A percentile compares a stretch with the other conserved stretches of the same genome.
These are phyloP conservation scores for Zosterops borbonicus DNA, from an alignment of 2,113 vertebrate species.

Conservation along the genomic window DNA sequence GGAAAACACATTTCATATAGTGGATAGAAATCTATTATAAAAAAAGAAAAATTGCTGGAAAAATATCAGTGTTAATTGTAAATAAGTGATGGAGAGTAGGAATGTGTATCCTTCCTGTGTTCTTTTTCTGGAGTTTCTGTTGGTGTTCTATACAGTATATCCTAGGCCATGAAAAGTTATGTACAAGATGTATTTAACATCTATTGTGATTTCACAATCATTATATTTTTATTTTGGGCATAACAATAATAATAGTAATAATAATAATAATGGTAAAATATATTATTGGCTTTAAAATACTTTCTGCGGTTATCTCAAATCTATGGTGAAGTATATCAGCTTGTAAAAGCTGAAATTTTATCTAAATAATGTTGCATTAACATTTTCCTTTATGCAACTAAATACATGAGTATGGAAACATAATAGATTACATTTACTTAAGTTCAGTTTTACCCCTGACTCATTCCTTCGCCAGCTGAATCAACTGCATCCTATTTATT, in stretches of 20 bases:
- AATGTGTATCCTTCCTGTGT: neutral
- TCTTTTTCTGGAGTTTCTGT: neutral
- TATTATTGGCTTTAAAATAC: neutral
- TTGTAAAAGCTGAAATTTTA: neutral
- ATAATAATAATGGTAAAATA: neutral
- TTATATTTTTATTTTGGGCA: neutral
- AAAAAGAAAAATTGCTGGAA: neutral
- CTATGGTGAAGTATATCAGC: neutral
- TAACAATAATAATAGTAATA: neutral
- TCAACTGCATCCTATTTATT: neutral
- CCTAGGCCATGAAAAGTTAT: neutral
- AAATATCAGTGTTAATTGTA: neutral
- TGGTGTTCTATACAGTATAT: neutral
- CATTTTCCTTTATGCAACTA: neutral
- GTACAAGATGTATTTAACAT: neutral
- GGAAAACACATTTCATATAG: neutral
- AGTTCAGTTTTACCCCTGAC: neutral
- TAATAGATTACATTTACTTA: neutral
- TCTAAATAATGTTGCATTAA: neutral
- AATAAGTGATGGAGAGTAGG: neutral
- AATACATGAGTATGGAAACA: neutral
- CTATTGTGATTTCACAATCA: neutral
- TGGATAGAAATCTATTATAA: neutral
- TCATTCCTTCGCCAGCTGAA: neutral
- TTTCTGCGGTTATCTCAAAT: neutral